Percentiles rank a stretch among this genome's conserved stretches.
Evolutionary conservation across 2,888 invertebrate genomes (phyloP).

Genomic region (Saturnia japonica): DNA sequence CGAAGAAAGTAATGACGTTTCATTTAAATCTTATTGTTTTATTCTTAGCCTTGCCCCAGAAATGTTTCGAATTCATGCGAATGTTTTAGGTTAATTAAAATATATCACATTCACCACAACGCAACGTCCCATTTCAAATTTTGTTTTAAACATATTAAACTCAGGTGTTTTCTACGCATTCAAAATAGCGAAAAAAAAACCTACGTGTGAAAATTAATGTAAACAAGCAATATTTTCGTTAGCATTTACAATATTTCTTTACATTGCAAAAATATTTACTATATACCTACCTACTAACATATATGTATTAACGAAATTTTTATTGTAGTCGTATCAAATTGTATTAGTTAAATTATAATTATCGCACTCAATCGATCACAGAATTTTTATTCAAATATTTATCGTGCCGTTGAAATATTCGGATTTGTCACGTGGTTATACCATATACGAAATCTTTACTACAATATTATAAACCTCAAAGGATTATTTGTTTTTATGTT

Average conservation of each 20-base stretch:
- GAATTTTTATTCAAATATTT: not conserved
- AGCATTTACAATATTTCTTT: not conserved
- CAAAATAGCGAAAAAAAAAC: not conserved
- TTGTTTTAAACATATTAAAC: not conserved
- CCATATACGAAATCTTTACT: not conserved
- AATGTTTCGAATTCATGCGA: constrained; percentile 19
- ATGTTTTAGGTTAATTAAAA: constrained; percentile 13
- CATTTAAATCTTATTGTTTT: constrained; percentile 26
- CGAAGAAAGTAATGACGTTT: constrained; percentile 32
- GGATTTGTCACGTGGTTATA: not conserved
- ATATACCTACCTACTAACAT: no score
- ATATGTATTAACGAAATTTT: no score
- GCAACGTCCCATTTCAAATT: not conserved
- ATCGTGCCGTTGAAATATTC: not conserved
- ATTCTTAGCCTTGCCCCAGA: constrained; percentile 22
- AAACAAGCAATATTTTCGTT: not conserved
- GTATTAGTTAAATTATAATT: no score
- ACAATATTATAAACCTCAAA: no score
- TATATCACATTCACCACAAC: no score
- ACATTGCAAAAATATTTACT: not conserved
- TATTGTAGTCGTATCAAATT: no score
- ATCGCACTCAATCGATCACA: not conserved
- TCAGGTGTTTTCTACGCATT: not conserved
- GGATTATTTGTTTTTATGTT: no score
- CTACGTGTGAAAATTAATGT: not conserved